Conservation (phyloP, 2,113 vertebrate species). For the Proterorhinus semilunaris region DNA sequence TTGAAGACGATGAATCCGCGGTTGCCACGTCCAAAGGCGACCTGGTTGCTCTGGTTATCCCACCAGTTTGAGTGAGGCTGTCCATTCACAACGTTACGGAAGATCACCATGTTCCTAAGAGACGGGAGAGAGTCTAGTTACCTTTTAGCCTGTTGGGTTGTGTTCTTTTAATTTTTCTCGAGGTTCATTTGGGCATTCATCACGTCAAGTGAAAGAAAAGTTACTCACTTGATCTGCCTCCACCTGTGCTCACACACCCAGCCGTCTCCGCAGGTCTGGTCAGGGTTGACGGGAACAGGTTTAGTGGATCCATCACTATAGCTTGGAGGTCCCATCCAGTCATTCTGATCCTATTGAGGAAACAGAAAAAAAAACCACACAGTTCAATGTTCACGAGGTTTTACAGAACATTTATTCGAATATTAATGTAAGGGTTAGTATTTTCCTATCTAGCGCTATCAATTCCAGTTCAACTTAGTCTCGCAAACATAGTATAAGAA, state of each 20-base stretch:
- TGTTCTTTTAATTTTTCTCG: no score
- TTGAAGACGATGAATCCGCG: constrained; percentile 89
- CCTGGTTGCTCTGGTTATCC: constrained; percentile 91
- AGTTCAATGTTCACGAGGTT: no score
- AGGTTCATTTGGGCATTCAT: no score
- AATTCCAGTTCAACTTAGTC: not conserved
- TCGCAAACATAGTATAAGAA: not conserved
- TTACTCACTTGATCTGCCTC: constrained; percentile 86
- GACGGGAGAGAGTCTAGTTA: not conserved
- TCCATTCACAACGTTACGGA: constrained; percentile 86
- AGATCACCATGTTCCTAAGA: constrained; percentile 89
- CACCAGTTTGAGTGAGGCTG: constrained; percentile 89
- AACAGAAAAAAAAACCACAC: not conserved
- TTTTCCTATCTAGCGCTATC: no score
- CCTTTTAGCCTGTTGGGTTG: not conserved
- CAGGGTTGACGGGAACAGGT: constrained; percentile 82
- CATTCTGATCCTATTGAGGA: constrained; percentile 82
- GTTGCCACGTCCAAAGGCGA: constrained; percentile 88
- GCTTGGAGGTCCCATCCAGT: constrained; percentile 89
- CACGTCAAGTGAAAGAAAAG: no score
- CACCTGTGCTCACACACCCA: constrained; percentile 97
- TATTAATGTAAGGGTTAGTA: no score
- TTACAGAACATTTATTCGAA: not conserved
- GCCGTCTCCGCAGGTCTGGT: constrained; percentile 86
- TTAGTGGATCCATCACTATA: constrained; percentile 81